Conservation (phyloP, 2,888 invertebrate species). For the Ectemnius cavifrons region DNA sequence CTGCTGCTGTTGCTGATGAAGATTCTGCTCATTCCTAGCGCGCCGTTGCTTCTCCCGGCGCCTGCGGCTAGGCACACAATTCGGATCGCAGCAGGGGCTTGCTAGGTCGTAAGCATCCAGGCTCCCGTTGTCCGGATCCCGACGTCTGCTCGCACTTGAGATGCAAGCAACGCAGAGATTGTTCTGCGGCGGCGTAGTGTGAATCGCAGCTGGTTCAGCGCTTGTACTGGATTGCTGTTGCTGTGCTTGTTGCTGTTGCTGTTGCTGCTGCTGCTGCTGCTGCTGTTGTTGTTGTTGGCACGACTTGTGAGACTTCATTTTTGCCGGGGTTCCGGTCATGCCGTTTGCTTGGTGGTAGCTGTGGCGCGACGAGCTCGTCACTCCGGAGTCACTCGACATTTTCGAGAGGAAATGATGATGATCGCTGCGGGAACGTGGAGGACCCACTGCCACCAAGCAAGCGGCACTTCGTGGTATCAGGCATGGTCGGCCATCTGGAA, state of each 20-base stretch:
- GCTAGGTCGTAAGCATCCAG: constrained; percentile 92
- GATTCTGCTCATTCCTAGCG: constrained; percentile 73
- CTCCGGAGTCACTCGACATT: constrained; percentile 73
- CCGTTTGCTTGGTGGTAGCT: constrained; percentile 78
- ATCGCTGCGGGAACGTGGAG: constrained; percentile 83
- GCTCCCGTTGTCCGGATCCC: constrained; percentile 82
- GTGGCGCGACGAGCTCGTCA: constrained; percentile 68
- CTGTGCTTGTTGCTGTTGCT: constrained; percentile 34
- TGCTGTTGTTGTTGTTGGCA: constrained; percentile 57
- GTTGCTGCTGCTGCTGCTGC: constrained; percentile 22
- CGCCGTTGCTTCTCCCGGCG: constrained; percentile 81
- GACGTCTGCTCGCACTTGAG: constrained; percentile 71
- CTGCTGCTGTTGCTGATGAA: constrained; percentile 59
- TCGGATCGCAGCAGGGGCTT: constrained; percentile 91
- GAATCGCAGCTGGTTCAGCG: constrained; percentile 40
- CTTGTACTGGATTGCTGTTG: constrained; percentile 15
- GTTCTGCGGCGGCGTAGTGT: constrained; percentile 54
- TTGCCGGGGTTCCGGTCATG: constrained; percentile 64
- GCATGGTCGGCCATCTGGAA: constrained; percentile 74
- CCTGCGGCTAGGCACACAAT: constrained; percentile 86
- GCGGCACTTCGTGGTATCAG: constrained; percentile 82
- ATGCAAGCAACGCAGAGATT: constrained; percentile 76
- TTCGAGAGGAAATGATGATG: constrained; percentile 86
- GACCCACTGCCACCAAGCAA: constrained; percentile 86
- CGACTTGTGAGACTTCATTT: constrained; percentile 66